Evolutionary conservation across 2,888 invertebrate species (phyloP).

Genomic region (Sepioteuthis lessoniana): DNA sequence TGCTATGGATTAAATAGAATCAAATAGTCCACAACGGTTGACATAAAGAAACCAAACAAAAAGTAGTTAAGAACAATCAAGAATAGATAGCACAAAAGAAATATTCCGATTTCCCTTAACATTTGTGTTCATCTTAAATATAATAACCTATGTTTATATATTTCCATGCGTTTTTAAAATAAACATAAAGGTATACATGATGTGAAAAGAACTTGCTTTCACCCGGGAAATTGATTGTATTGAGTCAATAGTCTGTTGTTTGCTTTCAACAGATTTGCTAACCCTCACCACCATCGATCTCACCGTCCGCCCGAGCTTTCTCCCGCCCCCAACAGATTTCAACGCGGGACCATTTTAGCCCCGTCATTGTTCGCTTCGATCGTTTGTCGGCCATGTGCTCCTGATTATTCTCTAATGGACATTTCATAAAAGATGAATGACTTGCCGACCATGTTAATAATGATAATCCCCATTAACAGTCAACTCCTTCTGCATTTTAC

Average conservation of each 20-base stretch:
- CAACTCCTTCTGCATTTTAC: neutral
- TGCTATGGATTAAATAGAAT: too few species aligned
- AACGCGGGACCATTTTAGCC: neutral
- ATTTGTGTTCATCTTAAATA: too few species aligned
- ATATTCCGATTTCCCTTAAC: too few species aligned
- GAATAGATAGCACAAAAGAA: too few species aligned
- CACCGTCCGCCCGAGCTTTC: neutral
- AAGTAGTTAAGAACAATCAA: too few species aligned
- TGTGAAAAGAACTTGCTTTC: neutral
- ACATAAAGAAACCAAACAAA: too few species aligned
- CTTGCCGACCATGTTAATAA: neutral
- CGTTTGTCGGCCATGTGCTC: neutral
- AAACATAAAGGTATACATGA: neutral
- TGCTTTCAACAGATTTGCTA: neutral
- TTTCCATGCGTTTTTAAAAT: too few species aligned
- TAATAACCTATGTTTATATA: too few species aligned
- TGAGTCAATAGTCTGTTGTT: neutral
- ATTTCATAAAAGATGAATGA: constrained; percentile 33
- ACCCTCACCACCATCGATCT: neutral
- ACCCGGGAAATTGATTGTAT: neutral
- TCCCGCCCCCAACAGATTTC: neutral
- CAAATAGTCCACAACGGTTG: too few species aligned
- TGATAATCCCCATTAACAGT: neutral
- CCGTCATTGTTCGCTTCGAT: neutral
- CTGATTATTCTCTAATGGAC: neutral